These are phyloP conservation scores for Carassius gibelio DNA, from an alignment of 2,113 vertebrate genomes.

Conservation along the genomic window DNA sequence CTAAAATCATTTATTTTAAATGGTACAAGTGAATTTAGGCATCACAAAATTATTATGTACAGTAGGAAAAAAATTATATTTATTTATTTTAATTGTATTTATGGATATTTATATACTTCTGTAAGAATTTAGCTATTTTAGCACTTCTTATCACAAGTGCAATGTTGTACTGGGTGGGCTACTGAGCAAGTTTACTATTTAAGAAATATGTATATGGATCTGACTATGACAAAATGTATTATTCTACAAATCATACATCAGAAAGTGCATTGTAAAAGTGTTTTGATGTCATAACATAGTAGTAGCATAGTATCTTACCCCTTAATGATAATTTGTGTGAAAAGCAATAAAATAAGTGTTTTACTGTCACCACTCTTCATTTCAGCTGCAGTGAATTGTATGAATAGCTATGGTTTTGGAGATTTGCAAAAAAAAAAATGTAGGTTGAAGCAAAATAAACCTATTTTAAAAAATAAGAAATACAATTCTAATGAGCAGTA, in stretches of 20 bases:
- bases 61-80: neutral
- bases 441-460: neutral
- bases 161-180: neutral
- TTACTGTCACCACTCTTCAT: neutral
- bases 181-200: neutral
- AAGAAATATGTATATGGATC: neutral
- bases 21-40: neutral
- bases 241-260: neutral
- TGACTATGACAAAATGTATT: neutral
- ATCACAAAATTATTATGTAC: neutral
- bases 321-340: neutral
- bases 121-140: neutral
- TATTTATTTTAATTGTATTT: neutral
- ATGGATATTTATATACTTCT: neutral
- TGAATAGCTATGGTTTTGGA: neutral
- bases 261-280: neutral
- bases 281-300: neutral
- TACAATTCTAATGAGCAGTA: neutral
- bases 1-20: neutral
- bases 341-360: neutral
- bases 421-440: neutral
- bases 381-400: neutral
- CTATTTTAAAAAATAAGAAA: neutral
- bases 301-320: neutral
- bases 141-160: neutral